Conservation (phyloP, 92 coral and sea anemone species). For the Bergia puertoricense region DNA sequence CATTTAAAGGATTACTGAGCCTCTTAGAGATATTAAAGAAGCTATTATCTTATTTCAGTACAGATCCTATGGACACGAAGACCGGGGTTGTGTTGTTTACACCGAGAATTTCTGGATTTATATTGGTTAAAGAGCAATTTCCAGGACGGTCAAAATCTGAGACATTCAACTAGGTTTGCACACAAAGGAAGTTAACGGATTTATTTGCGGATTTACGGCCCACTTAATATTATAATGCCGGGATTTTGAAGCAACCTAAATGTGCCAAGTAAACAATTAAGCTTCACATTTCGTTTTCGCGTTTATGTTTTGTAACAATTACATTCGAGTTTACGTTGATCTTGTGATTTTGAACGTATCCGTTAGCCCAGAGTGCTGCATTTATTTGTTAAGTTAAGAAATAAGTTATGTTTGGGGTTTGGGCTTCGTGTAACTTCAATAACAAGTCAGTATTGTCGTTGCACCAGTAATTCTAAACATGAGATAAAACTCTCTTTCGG, state of each 20-base stretch:
- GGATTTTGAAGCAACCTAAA: neutral
- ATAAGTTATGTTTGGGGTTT: neutral
- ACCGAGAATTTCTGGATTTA: neutral
- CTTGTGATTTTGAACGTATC: no score
- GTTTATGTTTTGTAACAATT: neutral
- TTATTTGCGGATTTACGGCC: constrained; percentile 13
- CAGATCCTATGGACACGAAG: neutral
- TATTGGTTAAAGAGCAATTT: constrained; percentile 21
- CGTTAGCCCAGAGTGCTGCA: neutral
- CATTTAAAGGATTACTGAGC: neutral
- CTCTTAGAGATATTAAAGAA: neutral
- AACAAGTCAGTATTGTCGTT: neutral
- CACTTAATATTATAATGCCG: neutral
- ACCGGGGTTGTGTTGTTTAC: neutral
- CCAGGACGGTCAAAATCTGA: neutral
- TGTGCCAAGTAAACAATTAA: neutral
- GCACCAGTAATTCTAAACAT: neutral
- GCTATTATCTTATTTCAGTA: neutral
- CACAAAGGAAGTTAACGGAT: constrained; percentile 16
- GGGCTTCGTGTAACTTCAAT: neutral
- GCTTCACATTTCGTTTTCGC: neutral
- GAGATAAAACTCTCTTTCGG: neutral
- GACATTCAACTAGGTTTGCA: neutral
- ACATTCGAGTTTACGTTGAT: neutral
- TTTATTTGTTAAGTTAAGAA: neutral